Conservation (phyloP, 2,888 invertebrate genomes). For the Xanthorhoe spadicearia region DNA sequence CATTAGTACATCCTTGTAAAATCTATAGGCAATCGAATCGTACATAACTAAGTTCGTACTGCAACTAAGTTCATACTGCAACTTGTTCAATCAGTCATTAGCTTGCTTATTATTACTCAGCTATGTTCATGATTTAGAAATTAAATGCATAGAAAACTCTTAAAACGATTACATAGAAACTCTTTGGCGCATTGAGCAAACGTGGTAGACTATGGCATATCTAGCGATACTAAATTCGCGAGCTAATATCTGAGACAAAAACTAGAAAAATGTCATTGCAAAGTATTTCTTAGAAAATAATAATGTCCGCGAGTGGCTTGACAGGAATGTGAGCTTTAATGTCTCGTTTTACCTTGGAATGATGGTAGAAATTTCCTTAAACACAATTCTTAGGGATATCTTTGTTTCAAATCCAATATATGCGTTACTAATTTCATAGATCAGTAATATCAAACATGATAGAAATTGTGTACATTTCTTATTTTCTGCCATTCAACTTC, state of each 20-base stretch:
- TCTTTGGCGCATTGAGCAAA: slow-evolving; percentile 84
- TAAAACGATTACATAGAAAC: slow-evolving; percentile 43
- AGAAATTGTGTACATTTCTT: too few relatives aligned
- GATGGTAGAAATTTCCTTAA: too few relatives aligned
- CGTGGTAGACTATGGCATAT: slow-evolving; percentile 70
- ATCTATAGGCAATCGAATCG: neutral
- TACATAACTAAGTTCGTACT: neutral
- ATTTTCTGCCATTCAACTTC: too few relatives aligned
- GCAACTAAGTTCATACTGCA: neutral
- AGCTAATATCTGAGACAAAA: slow-evolving; percentile 31
- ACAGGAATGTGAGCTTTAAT: neutral
- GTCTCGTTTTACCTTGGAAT: neutral
- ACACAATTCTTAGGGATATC: too few relatives aligned
- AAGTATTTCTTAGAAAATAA: slow-evolving; percentile 10
- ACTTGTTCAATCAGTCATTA: neutral
- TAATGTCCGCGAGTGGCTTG: too few relatives aligned
- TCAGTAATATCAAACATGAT: too few relatives aligned
- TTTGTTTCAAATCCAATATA: too few relatives aligned
- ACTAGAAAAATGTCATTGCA: slow-evolving; percentile 24
- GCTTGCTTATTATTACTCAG: slow-evolving; percentile 7
- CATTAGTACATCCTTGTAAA: neutral
- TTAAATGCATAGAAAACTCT: slow-evolving; percentile 29
- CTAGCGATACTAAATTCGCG: slow-evolving; percentile 73
- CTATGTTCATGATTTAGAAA: neutral
- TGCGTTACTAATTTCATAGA: too few relatives aligned